These are phyloP conservation scores for Spondyliosoma cantharus DNA, from an alignment of 2,797 vertebrate genomes.

Conservation along the genomic window DNA sequence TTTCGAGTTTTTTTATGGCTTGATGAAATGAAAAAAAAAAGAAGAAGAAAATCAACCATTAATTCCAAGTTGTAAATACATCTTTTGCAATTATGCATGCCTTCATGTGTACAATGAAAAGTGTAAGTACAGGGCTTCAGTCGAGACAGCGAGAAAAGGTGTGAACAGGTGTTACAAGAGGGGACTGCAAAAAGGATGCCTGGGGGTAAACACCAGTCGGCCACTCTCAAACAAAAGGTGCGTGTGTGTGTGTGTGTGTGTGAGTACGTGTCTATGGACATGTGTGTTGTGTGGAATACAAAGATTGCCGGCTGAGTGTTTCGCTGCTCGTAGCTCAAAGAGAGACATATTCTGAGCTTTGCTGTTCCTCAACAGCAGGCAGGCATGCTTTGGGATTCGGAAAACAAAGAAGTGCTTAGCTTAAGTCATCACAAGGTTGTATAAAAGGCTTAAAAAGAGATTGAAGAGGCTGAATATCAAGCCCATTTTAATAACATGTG, in stretches of 20 bases:
- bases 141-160: conserved; percentile 3
- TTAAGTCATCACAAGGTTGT: neutral
- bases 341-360: conserved; percentile 7
- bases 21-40: conserved; percentile 1
- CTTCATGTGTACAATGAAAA: conserved; percentile 18
- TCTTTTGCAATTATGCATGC: neutral
- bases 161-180: conserved; percentile 50
- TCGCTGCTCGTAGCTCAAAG: conserved; percentile 32
- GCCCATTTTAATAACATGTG: neutral
- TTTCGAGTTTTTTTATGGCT: conserved; percentile 12
- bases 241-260: conserved; percentile 9
- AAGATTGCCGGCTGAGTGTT: conserved; percentile 44
- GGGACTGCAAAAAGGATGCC: conserved; percentile 43
- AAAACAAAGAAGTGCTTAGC: neutral
- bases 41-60: neutral
- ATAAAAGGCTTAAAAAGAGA: neutral
- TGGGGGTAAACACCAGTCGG: conserved; percentile 31
- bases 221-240: conserved; percentile 33
- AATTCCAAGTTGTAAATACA: neutral
- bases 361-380: conserved; percentile 8
- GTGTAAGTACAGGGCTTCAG: neutral
- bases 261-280: neutral
- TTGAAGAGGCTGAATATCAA: neutral
- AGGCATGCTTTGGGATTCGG: conserved; percentile 15
- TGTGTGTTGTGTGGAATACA: conserved; percentile 50